Base-by-base conservation (phyloP, 2,888 invertebrate genomes). In the Epinotia demarniana region DNA sequence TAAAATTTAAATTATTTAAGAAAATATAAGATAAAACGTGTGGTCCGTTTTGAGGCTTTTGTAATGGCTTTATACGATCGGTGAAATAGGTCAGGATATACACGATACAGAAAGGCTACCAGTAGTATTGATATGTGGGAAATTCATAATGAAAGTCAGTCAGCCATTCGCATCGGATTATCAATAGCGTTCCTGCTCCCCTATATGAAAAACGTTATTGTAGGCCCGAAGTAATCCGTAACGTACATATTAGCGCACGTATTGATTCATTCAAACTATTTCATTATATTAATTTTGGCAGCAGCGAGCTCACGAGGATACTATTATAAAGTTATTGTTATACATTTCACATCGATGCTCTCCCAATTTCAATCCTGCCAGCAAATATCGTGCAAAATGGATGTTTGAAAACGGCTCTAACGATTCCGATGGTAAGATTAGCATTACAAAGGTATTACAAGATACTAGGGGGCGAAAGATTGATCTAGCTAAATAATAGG, bases 281-380 rank as follows among this genome's bases (percentile, higher is more conserved):
- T 23, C 2, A 1, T 23, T 23, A 23, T 23, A 23, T 33, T 33
- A 0, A 33, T 33, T 46, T 63, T 63, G 0, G 93, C 94, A 0
- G 94, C 94, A 0, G 91, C 89, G 8, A 94, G 46, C 63, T 87
- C 0, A 83, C 0, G 93, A 33, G 33, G 93, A 0, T 89, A 85
- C 80, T 94, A 94, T 0, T 94, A 90, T 16, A 94, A 81, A 84
- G 90, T 86, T 89, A 93, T 93, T 78, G 87, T 87, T 79, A 92
- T 76, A 39, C 39, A 39, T 8, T 33, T 33, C 6, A 33, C 1
- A 33, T 33, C 8, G 6, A 33, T 33, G 33, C 33, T 33, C 33
- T 33, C 1, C 33, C 33, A 33, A 33, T 33, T 33, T 33, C 33
- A 33, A 33, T 33, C 4, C 4, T 33, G 2, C 33, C 33, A 33